Evolutionary conservation across 2,888 invertebrate species (phyloP), one percentile per base, ranked within the genome.

Genomic region (Drepana falcataria): DNA sequence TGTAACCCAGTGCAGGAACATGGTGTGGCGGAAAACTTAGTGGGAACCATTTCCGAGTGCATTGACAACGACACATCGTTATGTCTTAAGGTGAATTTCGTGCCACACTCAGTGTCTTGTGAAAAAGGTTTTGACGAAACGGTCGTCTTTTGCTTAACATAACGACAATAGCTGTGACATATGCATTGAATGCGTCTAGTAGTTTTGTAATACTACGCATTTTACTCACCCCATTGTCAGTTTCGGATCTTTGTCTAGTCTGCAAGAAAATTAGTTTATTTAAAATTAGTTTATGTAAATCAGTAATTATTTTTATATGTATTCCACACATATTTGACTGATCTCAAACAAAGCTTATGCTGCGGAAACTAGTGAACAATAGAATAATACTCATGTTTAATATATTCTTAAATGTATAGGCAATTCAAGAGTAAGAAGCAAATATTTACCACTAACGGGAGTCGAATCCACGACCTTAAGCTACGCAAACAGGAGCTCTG

Each of bases 41-140:
- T 91, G 56, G 85, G 85, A 75, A 87, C 82, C 6, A 81, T 91
- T 7, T 80, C 85, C n/a, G 92, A 93, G 69, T 94, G 94, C 68
- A 90, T 93, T 51, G 91, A 92, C 59, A 92, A 85, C 68, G 92
- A 93, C 71, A 87, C 93, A 35, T 82, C 92, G 35, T 77, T 93
- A 73, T 94, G 94, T 76, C 78, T 94, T 55, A 94, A 94, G 92
- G 94, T 94, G 89, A 88, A 77, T 81, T 61, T 75, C 69, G 75
- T 81, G 79, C 5, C 37, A 37, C 5, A 37, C 37, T 5, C 37
- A 37, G 37, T 21, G 21, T 21, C 21, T 21, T 21, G 21, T 21
- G 21, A 21, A 21, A 21, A 21, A 21, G 21, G 21, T 21, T 21
- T 63, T 9, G 64, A 37, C 73, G 70, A 59, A 68, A 73, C 75